Conservation (phyloP, 2,797 vertebrate genomes). For the Poecilia gillii region DNA sequence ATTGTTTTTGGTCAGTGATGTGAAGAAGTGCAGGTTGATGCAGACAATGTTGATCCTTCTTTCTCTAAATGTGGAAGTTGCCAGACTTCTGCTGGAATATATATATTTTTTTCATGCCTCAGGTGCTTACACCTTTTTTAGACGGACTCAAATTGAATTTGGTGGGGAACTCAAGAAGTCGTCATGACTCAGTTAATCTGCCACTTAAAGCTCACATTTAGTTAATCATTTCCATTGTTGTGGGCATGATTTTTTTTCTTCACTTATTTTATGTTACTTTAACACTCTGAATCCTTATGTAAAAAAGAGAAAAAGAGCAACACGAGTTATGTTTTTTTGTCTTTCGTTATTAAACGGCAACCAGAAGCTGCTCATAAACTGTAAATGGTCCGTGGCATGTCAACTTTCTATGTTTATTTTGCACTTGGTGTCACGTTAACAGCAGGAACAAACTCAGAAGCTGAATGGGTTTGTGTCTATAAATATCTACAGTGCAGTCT, state of each 20-base stretch:
- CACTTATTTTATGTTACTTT: background rate
- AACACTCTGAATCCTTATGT: background rate
- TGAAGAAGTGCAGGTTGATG: slow-evolving; percentile 18
- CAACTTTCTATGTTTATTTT: slow-evolving; percentile 23
- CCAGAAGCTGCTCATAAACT: background rate
- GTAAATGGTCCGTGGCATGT: background rate
- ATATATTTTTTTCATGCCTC: background rate
- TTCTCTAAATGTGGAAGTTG: slow-evolving; percentile 4
- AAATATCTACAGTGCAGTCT: background rate
- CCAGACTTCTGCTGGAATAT: slow-evolving; percentile 3
- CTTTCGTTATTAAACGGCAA: background rate
- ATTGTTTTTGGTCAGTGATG: slow-evolving; percentile 33
- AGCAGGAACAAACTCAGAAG: slow-evolving; percentile 2
- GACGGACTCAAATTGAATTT: background rate
- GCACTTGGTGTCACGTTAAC: background rate
- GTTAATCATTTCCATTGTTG: background rate
- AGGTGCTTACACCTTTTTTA: background rate
- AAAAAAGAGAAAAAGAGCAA: too few species aligned
- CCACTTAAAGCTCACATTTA: background rate
- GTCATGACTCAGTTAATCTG: background rate
- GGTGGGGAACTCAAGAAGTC: background rate
- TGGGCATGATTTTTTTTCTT: background rate
- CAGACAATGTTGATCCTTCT: slow-evolving; percentile 6
- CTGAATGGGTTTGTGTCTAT: background rate
- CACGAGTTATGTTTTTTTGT: background rate